A percentile compares a stretch with the other conserved stretches of the same genome.
phyloP scores from a whole-genome alignment of 2,888 invertebrate genomes.

The Hipparchia sbordonii region DNA sequence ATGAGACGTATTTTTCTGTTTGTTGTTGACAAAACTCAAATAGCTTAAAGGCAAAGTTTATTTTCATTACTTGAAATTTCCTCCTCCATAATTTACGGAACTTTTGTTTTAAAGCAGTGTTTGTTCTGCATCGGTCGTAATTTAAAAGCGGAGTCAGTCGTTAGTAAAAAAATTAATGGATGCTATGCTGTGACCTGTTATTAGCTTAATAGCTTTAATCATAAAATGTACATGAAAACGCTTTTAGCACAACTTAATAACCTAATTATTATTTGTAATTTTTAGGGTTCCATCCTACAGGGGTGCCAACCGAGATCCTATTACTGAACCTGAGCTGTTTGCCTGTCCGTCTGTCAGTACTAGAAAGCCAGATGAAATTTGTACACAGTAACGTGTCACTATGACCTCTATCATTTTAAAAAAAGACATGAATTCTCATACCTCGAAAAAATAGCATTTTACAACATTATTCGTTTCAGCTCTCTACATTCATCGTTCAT shows the following conservation, averaged over 20 bases:
- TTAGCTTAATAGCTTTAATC: conserved; percentile 41
- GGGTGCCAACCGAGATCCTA: no score
- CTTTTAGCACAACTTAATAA: conserved; percentile 42
- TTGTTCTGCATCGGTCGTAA: conserved; percentile 26
- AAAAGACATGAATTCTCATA: no score
- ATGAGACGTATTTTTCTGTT: neutral
- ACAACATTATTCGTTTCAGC: no score
- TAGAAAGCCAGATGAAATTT: no score
- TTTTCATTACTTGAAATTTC: conserved; percentile 27
- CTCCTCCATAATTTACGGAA: conserved; percentile 23
- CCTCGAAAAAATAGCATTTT: no score
- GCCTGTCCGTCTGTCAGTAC: no score
- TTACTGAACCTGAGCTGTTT: no score
- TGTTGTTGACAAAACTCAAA: conserved; percentile 21
- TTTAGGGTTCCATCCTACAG: neutral
- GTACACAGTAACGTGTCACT: no score
- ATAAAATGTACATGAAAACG: conserved; percentile 47
- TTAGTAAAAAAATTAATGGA: conserved; percentile 32
- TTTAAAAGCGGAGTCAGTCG: conserved; percentile 30
- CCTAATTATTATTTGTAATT: neutral
- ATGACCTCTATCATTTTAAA: no score
- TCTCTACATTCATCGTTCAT: no score
- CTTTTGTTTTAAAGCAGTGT: conserved; percentile 27
- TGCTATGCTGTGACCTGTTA: conserved; percentile 36
- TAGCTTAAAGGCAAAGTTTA: conserved; percentile 23